Base-by-base conservation (phyloP, 2,797 vertebrate species). In the Hapalemur alaotrensis region DNA sequence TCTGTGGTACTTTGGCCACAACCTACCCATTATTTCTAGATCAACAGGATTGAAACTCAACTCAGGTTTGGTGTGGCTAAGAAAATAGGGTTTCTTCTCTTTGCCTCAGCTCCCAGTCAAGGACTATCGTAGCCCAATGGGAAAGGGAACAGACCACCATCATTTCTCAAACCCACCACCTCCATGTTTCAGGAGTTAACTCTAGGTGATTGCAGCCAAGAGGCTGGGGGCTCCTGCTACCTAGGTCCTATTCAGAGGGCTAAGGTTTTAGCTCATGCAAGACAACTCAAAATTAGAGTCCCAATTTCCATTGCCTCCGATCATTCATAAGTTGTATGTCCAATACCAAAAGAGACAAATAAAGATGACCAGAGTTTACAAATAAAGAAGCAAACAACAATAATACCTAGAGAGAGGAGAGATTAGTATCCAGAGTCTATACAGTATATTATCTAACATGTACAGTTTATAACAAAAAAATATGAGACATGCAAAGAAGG, bases 1-100 rank as follows among this genome's bases (percentile, higher is more conserved):
- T 85, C 52, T 72, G 10, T 52, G 7, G 13, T 22, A 43, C 20
- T 41, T 38, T 13, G 28, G 32, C 41, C 4, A 4, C 2, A 28
- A 12, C 7, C n/a, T 9, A 59, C 0, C 0, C 1, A 23, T n/a
- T 46, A 12, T 4, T 30, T 8, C 9, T 41, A 35, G 4, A 52
- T 13, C 3, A 43, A 5, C 10, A n/a, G 43, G n/a, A 76, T 0
- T 35, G 7, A 84, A 69, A 22, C 2, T 72, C 30, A 14, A 25
- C 0, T 52, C 54, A 17, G 8, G 28, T 3, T 52, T 30, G 6
- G 7, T 35, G 7, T 43, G n/a, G 25, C 28, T 57, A 57, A 25
- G 61, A 50, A 65, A 79, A 28, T 2, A 14, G 7, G 8, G 3
- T 14, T 67, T 18, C 14, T 41, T 83, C 15, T 85, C 4, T 25